Conservation (phyloP, 2,888 invertebrate genomes). For the Epistrophe eligans region DNA sequence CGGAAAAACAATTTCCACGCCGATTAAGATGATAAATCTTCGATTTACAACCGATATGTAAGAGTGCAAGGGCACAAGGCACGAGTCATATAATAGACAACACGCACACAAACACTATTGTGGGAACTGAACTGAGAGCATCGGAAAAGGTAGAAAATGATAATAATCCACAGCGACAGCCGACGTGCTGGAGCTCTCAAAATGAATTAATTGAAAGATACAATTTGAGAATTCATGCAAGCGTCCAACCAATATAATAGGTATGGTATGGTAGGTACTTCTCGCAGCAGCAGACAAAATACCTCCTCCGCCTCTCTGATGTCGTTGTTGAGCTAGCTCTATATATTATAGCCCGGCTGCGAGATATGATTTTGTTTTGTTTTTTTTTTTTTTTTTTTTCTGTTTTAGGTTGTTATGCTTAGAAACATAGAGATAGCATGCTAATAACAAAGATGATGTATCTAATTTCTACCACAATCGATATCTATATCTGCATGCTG, state of each 20-base stretch:
- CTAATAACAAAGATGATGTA: conserved; percentile 50
- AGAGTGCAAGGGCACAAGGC: conserved; percentile 7
- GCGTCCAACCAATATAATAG: conserved; percentile 47
- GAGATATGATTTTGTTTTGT: conserved; percentile 35
- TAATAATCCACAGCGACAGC: conserved; percentile 43
- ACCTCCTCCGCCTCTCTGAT: neutral
- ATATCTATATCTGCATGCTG: conserved; percentile 46
- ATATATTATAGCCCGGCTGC: neutral
- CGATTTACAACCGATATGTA: conserved; percentile 38
- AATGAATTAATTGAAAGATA: conserved; percentile 81
- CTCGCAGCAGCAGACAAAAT: neutral
- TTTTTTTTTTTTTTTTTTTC: neutral
- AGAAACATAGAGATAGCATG: conserved; percentile 19
- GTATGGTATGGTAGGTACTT: neutral
- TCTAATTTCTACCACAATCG: conserved; percentile 42
- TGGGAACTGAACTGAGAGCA: too few species aligned
- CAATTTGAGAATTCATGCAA: conserved; percentile 75
- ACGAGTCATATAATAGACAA: neutral
- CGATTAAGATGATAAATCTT: conserved; percentile 61
- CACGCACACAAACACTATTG: neutral
- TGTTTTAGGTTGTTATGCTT: neutral
- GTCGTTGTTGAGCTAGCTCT: neutral
- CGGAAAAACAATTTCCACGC: conserved; percentile 45
- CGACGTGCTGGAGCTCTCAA: conserved; percentile 80
- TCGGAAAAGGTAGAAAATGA: conserved; percentile 2